Evolutionary conservation across 2,888 invertebrate genomes (phyloP), one percentile per base, ranked within the genome.

Genomic region (Andrena chrysosceles): DNA sequence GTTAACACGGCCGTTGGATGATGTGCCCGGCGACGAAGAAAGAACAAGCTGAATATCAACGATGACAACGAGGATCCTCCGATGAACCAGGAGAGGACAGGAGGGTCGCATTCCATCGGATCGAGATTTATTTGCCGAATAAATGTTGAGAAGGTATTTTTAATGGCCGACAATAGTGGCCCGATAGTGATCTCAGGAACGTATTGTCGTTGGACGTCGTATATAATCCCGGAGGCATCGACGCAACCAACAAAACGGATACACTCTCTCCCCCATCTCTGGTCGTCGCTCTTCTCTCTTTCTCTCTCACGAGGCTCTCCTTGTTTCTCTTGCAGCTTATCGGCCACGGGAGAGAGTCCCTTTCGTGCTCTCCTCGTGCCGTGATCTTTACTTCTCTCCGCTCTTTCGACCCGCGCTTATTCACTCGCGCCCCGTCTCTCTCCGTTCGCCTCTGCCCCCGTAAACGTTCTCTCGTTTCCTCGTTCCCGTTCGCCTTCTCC

Each of bases 61-160:
- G 84, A 88, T 87, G 85, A 88, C 87, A 87, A 83, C 54, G 78
- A 81, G 74, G 70, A 76, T 80, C 59, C 77, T 48, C 13, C 81
- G 85, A 85, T 82, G 89, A 78, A 72, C 60, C 75, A 64, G 77
- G 81, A 77, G 82, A 80, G 83, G 77, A 82, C 72, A 85, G 86
- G 74, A 77, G 89, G 84, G 83, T 69, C 84, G 81, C 89, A 88
- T 89, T 88, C 88, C 89, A 86, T 82, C 88, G 84, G 69, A 70
- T 62, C 82, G 89, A 91, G 91, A 91, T 90, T 89, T 89, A 91
- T 91, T 91, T 90, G 90, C 88, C 89, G 89, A 90, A 91, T 90
- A 89, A 91, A 91, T 88, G 90, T 90, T 90, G 90, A 89, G 86
- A 82, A 87, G 88, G 86, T 91, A 91, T 91, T 91, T 91, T 92